Evolutionary conservation across 2,797 vertebrate genomes (phyloP), one percentile per base, ranked within the genome.

Genomic region (Pogoniulus pusillus): DNA sequence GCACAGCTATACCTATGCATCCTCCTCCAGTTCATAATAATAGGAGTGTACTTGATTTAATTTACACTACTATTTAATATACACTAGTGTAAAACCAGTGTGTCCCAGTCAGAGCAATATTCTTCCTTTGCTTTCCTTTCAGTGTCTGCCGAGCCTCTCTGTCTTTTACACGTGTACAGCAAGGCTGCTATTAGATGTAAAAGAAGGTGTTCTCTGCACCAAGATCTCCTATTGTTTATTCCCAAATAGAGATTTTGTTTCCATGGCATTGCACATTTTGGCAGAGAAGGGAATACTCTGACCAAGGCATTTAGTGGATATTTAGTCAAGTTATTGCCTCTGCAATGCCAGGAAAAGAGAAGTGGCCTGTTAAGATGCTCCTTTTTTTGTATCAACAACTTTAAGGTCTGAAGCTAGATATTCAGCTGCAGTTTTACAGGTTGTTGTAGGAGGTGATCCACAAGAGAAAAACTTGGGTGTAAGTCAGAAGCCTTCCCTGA

Each of bases 241-340:
- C 47, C 57, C 60, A 72, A 91, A 69, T 10, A 68, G 71, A 34
- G 62, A 62, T 84, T 80, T 86, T 16, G 57, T 96, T 93, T 94
- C 85, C 79, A 57, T 93, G 87, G 57, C 16, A 15, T 49, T 96
- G 32, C 60, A 35, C 87, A 30, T 93, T 72, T 93, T 95, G 53
- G 58, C 85, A 95, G 32, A 79, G 58, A 91, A 62, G 39, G n/a
- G 51, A 96, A 80, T 77, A 63, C 35, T 87, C 64, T 91, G 70
- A 87, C 70, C 66, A 51, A 65, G 47, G 35, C 57, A 30, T 62
- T 89, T 87, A 76, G 66, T 81, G 88, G 45, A 45, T 91, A 65
- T 66, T 80, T 91, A 82, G 66, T 87, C 54, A 70, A 89, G 70
- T 81, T 74, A 74, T 73, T 88, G 69, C 39, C 17, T 85, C 39